phyloP scores from a whole-genome alignment of 2,888 invertebrate species.

The Pharmacophagus antenor region DNA sequence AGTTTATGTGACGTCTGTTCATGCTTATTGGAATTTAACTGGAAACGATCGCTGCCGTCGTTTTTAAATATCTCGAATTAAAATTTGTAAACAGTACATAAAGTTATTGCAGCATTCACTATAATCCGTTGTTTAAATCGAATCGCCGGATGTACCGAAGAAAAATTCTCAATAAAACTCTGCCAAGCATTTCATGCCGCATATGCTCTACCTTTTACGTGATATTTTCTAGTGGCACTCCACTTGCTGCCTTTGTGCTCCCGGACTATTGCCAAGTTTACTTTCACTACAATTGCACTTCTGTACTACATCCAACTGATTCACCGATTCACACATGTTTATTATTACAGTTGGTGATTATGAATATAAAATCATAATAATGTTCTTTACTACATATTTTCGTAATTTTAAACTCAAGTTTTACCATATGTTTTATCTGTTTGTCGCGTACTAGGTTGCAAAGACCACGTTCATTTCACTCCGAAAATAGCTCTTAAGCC shows the following conservation, averaged over 20 bases:
- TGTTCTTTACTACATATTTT: background rate
- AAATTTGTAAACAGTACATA: background rate
- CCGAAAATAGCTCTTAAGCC: constrained; percentile 9
- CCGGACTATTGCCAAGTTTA: constrained; percentile 52
- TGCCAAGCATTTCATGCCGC: constrained; percentile 25
- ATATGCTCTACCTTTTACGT: constrained; percentile 41
- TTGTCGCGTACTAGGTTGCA: background rate
- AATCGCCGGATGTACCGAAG: background rate
- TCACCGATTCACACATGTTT: constrained; percentile 35
- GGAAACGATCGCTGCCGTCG: too few species aligned
- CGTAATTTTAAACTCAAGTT: background rate
- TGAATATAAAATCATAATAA: background rate
- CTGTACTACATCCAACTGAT: constrained; percentile 46
- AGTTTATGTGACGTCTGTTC: too few species aligned
- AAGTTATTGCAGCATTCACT: background rate
- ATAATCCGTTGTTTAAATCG: background rate
- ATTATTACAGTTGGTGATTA: background rate
- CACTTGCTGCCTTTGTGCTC: constrained; percentile 47
- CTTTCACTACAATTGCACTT: constrained; percentile 52
- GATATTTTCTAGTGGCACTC: constrained; percentile 38
- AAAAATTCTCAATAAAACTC: constrained; percentile 26
- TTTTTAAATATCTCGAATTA: too few species aligned
- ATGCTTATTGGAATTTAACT: too few species aligned
- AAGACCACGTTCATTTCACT: background rate
- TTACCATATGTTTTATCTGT: background rate